Evolutionary conservation across 2,888 invertebrate genomes (phyloP).

Genomic region (Elmis aenea): DNA sequence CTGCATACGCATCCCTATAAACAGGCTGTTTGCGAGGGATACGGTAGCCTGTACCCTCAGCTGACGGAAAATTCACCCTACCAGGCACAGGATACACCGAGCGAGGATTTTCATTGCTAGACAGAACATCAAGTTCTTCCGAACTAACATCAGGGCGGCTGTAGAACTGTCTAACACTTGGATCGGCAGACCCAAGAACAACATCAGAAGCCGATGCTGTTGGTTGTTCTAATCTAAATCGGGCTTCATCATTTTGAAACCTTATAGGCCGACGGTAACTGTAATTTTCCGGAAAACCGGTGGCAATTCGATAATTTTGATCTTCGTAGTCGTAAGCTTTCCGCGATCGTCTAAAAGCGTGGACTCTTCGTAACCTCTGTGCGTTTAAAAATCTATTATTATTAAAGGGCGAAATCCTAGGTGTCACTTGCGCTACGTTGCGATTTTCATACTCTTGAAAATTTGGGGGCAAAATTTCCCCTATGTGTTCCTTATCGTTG

Average conservation of each 20-base stretch:
- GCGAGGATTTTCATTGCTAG: background rate
- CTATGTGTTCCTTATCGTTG: slow-evolving; percentile 41
- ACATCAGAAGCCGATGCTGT: slow-evolving; percentile 1
- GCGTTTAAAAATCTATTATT: background rate
- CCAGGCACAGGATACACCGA: no score
- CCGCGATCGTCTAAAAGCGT: slow-evolving; percentile 4
- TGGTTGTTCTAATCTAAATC: slow-evolving; percentile 25
- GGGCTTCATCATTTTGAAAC: slow-evolving; percentile 19
- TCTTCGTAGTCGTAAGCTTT: slow-evolving; percentile 22
- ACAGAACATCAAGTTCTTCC: slow-evolving; percentile 4
- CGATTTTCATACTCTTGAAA: no score
- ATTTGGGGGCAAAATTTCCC: slow-evolving; percentile 41
- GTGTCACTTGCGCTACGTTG: background rate
- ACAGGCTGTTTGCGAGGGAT: slow-evolving; percentile 17
- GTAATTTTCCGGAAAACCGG: slow-evolving; percentile 8
- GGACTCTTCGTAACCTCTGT: background rate
- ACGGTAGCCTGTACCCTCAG: no score
- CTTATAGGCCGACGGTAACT: slow-evolving; percentile 13
- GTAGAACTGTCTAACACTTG: slow-evolving; percentile 3
- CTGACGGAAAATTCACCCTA: no score
- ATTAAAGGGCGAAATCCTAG: background rate
- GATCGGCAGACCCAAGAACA: background rate
- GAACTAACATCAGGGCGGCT: slow-evolving; percentile 3
- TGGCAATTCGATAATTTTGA: slow-evolving; percentile 6
- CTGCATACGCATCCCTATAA: slow-evolving; percentile 13